Conservation (phyloP, 2,888 invertebrate genomes). For the Nemotelus nigrinus region DNA sequence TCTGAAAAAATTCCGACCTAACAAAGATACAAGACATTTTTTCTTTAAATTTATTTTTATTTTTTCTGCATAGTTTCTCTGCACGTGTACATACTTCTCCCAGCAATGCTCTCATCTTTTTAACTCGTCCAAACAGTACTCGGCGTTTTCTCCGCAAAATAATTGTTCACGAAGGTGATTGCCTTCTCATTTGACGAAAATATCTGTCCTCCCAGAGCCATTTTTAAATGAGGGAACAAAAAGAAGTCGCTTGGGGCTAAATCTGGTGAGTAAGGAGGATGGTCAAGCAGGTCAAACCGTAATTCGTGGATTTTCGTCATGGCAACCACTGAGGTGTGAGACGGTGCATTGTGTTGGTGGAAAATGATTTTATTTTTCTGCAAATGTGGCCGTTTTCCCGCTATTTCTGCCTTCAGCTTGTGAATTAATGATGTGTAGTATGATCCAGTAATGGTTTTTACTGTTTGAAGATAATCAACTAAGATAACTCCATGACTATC, state of each 20-base stretch:
- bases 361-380: slow-evolving; percentile 49
- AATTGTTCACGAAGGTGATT: slow-evolving; percentile 40
- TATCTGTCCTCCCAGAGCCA: slow-evolving; percentile 34
- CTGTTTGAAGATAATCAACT: slow-evolving; percentile 46
- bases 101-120: too few relatives aligned
- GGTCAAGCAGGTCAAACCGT: slow-evolving; percentile 45
- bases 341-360: slow-evolving; percentile 46
- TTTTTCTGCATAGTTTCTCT: too few relatives aligned
- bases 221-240: slow-evolving; percentile 37
- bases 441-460: slow-evolving; percentile 47
- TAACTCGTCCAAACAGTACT: slow-evolving; percentile 31
- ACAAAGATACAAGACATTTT: too few relatives aligned
- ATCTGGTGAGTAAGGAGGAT: slow-evolving; percentile 48
- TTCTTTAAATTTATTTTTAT: too few relatives aligned
- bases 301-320: slow-evolving; percentile 50
- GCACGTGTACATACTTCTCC: too few relatives aligned
- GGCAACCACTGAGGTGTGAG: slow-evolving; percentile 46
- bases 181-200: slow-evolving; percentile 41
- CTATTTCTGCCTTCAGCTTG: slow-evolving; percentile 51
- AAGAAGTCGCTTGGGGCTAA: slow-evolving; percentile 20
- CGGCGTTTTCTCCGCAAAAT: slow-evolving; percentile 43
- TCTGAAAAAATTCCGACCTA: too few relatives aligned
- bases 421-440: slow-evolving; percentile 52
- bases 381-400: slow-evolving; percentile 52
- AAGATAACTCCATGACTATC: slow-evolving; percentile 19